Evolutionary conservation across 2,888 invertebrate species (phyloP).

Genomic region (Incurvaria masculella): DNA sequence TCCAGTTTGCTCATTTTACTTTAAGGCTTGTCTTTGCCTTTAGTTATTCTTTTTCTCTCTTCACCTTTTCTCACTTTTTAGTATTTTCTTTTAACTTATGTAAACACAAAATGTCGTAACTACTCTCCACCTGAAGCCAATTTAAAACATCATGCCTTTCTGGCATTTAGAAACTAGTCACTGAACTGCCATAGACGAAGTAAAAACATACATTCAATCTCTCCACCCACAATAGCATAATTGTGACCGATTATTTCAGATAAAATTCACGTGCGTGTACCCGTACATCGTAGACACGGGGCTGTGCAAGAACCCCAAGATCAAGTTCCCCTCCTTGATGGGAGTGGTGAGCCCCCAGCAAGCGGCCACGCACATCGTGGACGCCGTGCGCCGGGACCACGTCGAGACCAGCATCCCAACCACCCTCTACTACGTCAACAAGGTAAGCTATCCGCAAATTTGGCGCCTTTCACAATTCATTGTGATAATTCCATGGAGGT

Average conservation of each 20-base stretch:
- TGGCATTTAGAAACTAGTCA: too few relatives aligned
- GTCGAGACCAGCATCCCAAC: conserved; percentile 63
- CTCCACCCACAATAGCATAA: too few relatives aligned
- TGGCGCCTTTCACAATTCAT: conserved; percentile 29
- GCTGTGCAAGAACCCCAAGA: conserved; percentile 71
- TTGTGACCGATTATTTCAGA: conserved; percentile 30
- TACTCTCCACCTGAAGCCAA: too few relatives aligned
- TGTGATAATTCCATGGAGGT: conserved; percentile 50
- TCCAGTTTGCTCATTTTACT: too few relatives aligned
- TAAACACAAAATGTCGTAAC: too few relatives aligned
- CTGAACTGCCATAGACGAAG: too few relatives aligned
- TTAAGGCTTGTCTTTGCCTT: too few relatives aligned
- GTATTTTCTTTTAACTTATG: too few relatives aligned
- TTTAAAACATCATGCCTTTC: too few relatives aligned
- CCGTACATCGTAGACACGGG: conserved; percentile 90
- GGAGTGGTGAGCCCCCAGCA: conserved; percentile 59
- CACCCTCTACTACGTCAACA: conserved; percentile 54
- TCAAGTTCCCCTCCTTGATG: conserved; percentile 65
- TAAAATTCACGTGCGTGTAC: conserved; percentile 79
- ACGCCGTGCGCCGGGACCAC: conserved; percentile 62
- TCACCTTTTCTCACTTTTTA: too few relatives aligned
- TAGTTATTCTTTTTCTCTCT: too few relatives aligned
- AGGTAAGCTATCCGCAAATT: conserved; percentile 48
- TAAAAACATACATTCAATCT: too few relatives aligned
- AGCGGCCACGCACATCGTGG: conserved; percentile 64